These are phyloP conservation scores for Marisa cornuarietis DNA, from an alignment of 1,140 invertebrate genomes.

Conservation along the genomic window DNA sequence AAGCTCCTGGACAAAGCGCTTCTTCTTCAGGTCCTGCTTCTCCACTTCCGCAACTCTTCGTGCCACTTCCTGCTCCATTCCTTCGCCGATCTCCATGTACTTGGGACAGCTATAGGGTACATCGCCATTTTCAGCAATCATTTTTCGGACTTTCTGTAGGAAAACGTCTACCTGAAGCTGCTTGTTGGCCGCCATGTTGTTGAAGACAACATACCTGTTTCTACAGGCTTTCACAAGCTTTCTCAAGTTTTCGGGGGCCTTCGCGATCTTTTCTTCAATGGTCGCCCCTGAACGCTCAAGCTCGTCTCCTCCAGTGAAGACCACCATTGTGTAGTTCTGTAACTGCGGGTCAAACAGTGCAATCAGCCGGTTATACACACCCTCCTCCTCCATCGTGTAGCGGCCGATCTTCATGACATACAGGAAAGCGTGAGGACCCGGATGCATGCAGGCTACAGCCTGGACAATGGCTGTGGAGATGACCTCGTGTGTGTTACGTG, in stretches of 20 bases:
- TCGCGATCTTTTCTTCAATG: not conserved
- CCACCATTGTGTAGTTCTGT: constrained; percentile 21
- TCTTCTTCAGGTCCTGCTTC: constrained; percentile 3
- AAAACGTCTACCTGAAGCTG: not conserved
- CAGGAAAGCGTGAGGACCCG: constrained; percentile 32
- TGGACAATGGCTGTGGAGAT: constrained; percentile 22
- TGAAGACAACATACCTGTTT: constrained; percentile 3
- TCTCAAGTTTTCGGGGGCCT: not conserved
- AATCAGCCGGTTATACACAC: constrained; percentile 14
- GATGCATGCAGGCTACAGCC: constrained; percentile 26
- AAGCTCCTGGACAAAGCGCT: constrained; percentile 13
- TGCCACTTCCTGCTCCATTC: constrained; percentile 15
- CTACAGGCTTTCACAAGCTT: not conserved
- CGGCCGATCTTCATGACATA: constrained; percentile 21
- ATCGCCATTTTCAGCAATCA: not conserved
- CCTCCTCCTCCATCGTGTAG: constrained; percentile 25
- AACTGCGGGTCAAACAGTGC: constrained; percentile 27
- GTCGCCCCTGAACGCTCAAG: not conserved
- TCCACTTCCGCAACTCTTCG: constrained; percentile 7
- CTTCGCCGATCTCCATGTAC: constrained; percentile 13
- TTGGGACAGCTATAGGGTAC: constrained; percentile 16
- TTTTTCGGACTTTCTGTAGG: not conserved
- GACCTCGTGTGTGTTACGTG: constrained; percentile 11
- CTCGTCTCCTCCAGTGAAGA: constrained; percentile 26
- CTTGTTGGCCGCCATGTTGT: constrained; percentile 14